Evolutionary conservation across 2,888 invertebrate genomes (phyloP).

Genomic region (Drosophila peninsularis): DNA sequence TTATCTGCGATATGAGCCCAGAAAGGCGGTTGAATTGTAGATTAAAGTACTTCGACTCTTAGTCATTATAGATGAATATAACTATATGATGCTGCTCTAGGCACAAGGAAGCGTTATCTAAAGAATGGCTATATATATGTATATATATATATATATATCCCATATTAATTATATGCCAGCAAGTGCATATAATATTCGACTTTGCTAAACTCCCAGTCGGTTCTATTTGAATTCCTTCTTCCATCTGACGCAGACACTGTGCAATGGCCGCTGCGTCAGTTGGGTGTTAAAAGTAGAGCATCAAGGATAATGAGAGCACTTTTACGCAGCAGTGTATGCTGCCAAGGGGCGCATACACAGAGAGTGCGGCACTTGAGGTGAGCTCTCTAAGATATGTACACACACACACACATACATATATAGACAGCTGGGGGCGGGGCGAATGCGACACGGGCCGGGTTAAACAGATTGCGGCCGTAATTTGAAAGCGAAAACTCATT

Average conservation of each 20-base stretch:
- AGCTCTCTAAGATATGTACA: slow-evolving; percentile 46
- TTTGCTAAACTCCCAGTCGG: no score
- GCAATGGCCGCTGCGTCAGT: slow-evolving; percentile 34
- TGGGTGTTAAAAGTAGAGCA: slow-evolving; percentile 70
- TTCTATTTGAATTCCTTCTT: slow-evolving; percentile 14
- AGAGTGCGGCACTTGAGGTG: slow-evolving; percentile 47
- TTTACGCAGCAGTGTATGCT: slow-evolving; percentile 45
- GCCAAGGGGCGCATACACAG: slow-evolving; percentile 12
- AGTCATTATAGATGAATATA: background rate
- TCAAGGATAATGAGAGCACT: slow-evolving; percentile 76
- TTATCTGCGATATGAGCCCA: background rate
- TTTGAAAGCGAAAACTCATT: slow-evolving; percentile 79
- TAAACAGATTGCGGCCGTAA: slow-evolving; percentile 80
- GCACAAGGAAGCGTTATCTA: background rate
- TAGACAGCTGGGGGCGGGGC: slow-evolving; percentile 44
- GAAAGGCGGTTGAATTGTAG: background rate
- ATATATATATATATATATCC: background rate
- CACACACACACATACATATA: slow-evolving; percentile 15
- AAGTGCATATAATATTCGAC: slow-evolving; percentile 1
- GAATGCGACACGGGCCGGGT: slow-evolving; percentile 43
- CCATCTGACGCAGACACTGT: slow-evolving; percentile 39
- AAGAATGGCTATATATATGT: background rate
- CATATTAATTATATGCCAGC: background rate
- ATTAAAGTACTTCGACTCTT: background rate
- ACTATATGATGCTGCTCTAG: no score